A percentile compares a stretch with the other conserved stretches of the same genome.
Conservation (phyloP, 2,113 vertebrate genomes). For the Theristicus caerulescens region DNA sequence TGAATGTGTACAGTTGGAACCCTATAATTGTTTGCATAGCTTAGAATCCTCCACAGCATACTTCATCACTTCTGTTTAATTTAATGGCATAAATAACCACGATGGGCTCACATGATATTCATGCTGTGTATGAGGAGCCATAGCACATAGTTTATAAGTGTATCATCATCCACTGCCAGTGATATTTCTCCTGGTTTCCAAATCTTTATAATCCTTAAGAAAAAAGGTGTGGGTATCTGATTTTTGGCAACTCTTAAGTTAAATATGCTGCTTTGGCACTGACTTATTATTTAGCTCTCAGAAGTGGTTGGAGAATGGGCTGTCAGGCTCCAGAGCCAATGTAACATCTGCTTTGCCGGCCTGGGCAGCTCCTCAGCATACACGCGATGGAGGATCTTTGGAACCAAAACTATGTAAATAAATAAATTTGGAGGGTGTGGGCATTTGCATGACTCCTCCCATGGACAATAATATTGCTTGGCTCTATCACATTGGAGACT, state of each 20-base stretch:
- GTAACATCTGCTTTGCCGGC: slow-evolving; percentile 49
- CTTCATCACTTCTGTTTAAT: neutral
- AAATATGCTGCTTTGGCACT: slow-evolving; percentile 30
- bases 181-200: neutral
- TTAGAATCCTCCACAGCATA: neutral
- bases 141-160: neutral
- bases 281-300: neutral
- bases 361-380: neutral
- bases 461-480: neutral
- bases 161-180: neutral
- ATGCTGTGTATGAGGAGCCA: neutral
- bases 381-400: neutral
- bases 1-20: neutral
- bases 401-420: neutral
- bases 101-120: neutral
- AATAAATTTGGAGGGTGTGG: neutral
- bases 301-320: neutral
- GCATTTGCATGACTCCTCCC: neutral
- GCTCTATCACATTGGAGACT: neutral
- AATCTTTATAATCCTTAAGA: neutral
- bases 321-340: slow-evolving; percentile 6
- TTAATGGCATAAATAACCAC: neutral
- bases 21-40: neutral
- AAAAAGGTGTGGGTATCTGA: neutral
- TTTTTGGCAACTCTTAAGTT: slow-evolving; percentile 16